These are phyloP conservation scores for Xerus rutilus DNA, from an alignment of 2,797 vertebrate genomes.

Conservation along the genomic window DNA sequence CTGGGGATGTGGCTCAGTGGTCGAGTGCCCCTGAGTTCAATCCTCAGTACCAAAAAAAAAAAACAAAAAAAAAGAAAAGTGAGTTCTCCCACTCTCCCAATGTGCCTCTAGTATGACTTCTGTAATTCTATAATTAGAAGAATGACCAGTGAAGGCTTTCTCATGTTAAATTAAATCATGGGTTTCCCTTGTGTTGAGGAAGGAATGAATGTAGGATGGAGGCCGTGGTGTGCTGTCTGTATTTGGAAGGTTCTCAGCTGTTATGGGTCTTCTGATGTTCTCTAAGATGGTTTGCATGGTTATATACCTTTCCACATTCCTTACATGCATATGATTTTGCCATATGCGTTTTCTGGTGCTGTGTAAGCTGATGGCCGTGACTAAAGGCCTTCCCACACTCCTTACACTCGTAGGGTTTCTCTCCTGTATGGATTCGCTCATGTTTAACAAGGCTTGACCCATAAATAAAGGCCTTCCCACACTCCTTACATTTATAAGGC, in stretches of 20 bases:
- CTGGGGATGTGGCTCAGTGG: too few species aligned
- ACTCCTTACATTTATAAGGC: constrained; percentile 66
- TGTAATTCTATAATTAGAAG: neutral
- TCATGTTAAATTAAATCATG: neutral
- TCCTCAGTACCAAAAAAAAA: too few species aligned
- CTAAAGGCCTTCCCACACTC: constrained; percentile 75
- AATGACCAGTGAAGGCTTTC: neutral
- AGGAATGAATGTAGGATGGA: neutral
- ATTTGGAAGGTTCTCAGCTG: neutral
- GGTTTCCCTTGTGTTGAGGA: neutral
- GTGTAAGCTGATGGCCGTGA: constrained; percentile 69
- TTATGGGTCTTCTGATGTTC: constrained; percentile 29
- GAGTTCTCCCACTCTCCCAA: neutral
- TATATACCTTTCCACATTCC: neutral
- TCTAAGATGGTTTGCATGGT: neutral
- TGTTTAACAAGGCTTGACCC: constrained; percentile 72
- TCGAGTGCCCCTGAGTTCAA: too few species aligned
- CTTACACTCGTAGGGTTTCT: constrained; percentile 57
- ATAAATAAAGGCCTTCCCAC: constrained; percentile 75
- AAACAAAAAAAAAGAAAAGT: too few species aligned
- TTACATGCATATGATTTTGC: neutral
- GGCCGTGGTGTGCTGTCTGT: neutral
- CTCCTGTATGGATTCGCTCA: constrained; percentile 70
- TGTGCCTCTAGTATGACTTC: neutral
- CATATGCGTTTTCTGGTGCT: constrained; percentile 69